phyloP scores from a whole-genome alignment of 30 jellyfish, hydroid and myxozoan species.

The Turritopsis dohrnii region DNA sequence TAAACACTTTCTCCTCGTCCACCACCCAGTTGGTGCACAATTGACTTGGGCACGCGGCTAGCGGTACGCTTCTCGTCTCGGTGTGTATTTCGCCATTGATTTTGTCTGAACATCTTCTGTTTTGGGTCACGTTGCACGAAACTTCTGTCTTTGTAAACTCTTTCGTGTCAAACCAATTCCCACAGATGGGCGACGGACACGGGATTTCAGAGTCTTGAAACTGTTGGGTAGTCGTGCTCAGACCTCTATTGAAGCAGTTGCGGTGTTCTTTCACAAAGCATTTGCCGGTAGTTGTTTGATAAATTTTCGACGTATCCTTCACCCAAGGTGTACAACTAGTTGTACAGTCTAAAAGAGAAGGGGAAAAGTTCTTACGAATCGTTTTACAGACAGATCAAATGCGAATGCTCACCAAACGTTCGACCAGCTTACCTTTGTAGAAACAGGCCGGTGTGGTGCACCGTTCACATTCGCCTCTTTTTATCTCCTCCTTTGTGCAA shows the following conservation, averaged over 20 bases:
- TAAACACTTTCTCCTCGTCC: background rate
- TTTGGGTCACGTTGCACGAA: background rate
- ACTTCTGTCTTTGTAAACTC: background rate
- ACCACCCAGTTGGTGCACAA: background rate
- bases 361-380: background rate
- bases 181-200: conserved; percentile 11
- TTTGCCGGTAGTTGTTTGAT: conserved; percentile 1
- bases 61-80: background rate
- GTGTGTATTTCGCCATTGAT: background rate
- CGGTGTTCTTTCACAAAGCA: conserved; percentile 11
- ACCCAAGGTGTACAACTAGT: conserved; percentile 17
- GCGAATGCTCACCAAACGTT: too few species aligned
- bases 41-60: background rate
- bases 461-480: conserved; percentile 27
- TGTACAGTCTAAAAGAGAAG: background rate
- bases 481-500: conserved; percentile 27
- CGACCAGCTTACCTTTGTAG: background rate
- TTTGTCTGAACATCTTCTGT: background rate
- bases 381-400: too few species aligned
- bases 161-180: background rate
- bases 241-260: background rate
- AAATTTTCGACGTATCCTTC: background rate
- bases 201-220: background rate
- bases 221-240: background rate
- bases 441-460: background rate